Percentiles rank a stretch among this genome's conserved stretches.
Conservation (phyloP, 2,888 invertebrate species). For the Aporophyla lueneburgensis region DNA sequence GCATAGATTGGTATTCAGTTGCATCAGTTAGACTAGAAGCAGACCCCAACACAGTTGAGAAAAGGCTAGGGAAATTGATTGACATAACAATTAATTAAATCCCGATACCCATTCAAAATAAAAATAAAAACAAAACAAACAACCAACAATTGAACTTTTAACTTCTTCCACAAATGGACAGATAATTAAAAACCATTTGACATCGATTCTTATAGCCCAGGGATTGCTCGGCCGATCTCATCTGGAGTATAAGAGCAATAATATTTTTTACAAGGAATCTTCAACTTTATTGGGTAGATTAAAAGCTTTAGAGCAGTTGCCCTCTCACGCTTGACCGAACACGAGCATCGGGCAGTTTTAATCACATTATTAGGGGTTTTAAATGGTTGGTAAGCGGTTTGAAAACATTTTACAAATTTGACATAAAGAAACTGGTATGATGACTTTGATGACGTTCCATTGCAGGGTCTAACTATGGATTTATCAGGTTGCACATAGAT, state of each 20-base stretch:
- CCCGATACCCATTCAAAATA: not conserved
- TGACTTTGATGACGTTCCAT: not conserved
- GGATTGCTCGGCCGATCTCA: conserved; percentile 44
- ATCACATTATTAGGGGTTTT: conserved; percentile 46
- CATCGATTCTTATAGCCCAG: conserved; percentile 52
- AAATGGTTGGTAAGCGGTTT: conserved; percentile 10
- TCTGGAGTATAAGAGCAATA: conserved; percentile 63
- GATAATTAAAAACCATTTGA: conserved; percentile 66
- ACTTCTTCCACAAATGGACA: conserved; percentile 39
- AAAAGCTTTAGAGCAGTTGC: conserved; percentile 72
- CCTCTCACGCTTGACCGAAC: conserved; percentile 46
- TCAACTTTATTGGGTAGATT: conserved; percentile 78
- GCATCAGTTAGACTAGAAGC: too few relatives aligned
- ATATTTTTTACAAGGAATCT: conserved; percentile 77
- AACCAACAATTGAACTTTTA: conserved; percentile 19
- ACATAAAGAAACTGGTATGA: not conserved
- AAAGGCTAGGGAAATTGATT: too few relatives aligned
- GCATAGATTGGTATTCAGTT: too few relatives aligned
- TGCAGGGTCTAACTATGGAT: not conserved
- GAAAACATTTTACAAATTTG: not conserved
- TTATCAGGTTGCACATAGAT: not conserved
- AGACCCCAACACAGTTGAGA: too few relatives aligned
- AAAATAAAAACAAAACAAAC: not conserved
- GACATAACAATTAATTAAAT: not conserved
- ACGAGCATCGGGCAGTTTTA: conserved; percentile 56